Conservation (phyloP, 1,140 invertebrate species). For the Bombus soroeensis region DNA sequence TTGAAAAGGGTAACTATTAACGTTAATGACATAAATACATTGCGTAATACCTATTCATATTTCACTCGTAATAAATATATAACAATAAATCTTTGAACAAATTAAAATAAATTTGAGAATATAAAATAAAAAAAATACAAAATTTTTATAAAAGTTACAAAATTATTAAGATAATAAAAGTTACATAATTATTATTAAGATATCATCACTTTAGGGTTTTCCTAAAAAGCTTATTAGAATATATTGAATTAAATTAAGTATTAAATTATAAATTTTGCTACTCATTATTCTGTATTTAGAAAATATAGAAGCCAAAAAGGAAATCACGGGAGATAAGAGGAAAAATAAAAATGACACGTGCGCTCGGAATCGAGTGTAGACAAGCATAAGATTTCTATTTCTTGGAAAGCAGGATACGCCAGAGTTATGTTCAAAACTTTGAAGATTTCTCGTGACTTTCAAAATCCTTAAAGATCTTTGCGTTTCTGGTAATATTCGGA, state of each 20-base stretch:
- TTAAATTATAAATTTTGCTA: not conserved
- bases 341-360: conserved; percentile 33
- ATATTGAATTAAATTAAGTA: not conserved
- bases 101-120: not conserved
- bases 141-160: not conserved
- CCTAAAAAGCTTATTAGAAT: not conserved
- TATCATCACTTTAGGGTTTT: not conserved
- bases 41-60: not conserved
- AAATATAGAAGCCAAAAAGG: not conserved
- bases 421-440: conserved; percentile 41
- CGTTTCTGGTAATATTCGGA: conserved; percentile 36
- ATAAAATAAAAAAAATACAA: too few relatives aligned
- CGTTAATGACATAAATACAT: not conserved
- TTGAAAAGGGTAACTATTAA: not conserved
- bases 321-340: not conserved
- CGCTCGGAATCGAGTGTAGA: conserved; percentile 12
- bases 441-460: conserved; percentile 44
- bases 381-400: conserved; percentile 43
- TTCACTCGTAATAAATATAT: not conserved
- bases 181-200: not conserved
- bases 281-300: not conserved
- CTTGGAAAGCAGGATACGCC: conserved; percentile 7
- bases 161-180: not conserved
- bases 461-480: conserved; percentile 38
- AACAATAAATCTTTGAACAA: not conserved